Percentiles rank a stretch among this genome's conserved stretches.
phyloP scores from a whole-genome alignment of 1,140 invertebrate genomes.

The Orchestia grillus region DNA sequence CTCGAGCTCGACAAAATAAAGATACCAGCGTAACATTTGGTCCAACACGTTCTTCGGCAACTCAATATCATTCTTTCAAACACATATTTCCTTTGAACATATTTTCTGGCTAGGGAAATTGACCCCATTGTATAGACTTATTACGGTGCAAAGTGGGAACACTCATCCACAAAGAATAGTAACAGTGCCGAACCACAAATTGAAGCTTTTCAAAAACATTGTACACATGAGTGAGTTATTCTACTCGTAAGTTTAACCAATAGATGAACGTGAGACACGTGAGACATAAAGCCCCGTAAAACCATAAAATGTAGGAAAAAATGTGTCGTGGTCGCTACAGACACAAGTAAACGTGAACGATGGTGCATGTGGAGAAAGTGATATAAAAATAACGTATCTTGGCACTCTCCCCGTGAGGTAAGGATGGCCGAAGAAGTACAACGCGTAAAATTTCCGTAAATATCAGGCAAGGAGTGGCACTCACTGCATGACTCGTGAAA shows the following conservation, averaged over 20 bases:
- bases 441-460: neutral
- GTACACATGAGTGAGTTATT: constrained; percentile 8
- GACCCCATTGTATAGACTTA: neutral
- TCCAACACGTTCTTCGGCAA: neutral
- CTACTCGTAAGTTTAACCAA: neutral
- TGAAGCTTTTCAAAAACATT: neutral
- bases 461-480: neutral
- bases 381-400: neutral
- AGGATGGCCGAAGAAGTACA: neutral
- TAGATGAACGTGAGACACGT: neutral
- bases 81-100: neutral
- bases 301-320: neutral
- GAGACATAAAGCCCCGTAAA: neutral
- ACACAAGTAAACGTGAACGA: neutral
- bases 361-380: neutral
- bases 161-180: neutral
- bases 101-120: neutral
- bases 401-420: neutral
- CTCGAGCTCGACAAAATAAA: neutral
- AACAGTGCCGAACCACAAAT: neutral
- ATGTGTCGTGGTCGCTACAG: neutral
- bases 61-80: neutral
- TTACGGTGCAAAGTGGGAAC: neutral
- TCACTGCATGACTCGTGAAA: neutral
- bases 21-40: neutral